A percentile compares a stretch with the other conserved stretches of the same genome.
Conservation (phyloP, 2,797 vertebrate species). For the Leuciscus waleckii region DNA sequence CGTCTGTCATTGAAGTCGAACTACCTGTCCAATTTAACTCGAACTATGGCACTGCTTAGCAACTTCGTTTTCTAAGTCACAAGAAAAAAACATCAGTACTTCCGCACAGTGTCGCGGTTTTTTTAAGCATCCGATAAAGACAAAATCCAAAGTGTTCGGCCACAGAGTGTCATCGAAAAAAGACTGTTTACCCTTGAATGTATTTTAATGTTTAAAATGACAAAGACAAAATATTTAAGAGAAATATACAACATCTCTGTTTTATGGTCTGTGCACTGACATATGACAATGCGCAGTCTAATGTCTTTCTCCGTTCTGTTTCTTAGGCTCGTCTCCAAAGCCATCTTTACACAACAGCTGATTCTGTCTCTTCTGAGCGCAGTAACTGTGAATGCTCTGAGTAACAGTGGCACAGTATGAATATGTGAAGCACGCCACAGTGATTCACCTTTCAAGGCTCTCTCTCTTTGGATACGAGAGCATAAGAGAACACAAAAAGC, state of each 20-base stretch:
- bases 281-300: conserved; percentile 6
- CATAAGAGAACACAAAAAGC: conserved; percentile 14
- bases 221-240: neutral
- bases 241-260: conserved; percentile 37
- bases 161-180: neutral
- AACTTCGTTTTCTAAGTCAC: conserved; percentile 10
- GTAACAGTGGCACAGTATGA: conserved; percentile 64
- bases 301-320: conserved; percentile 31
- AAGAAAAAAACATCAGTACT: neutral
- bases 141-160: conserved; percentile 3
- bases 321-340: conserved; percentile 49
- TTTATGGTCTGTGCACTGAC: conserved; percentile 24
- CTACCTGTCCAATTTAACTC: neutral
- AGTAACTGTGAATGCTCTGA: conserved; percentile 63
- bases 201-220: conserved; percentile 1
- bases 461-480: conserved; percentile 31
- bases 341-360: conserved; percentile 48
- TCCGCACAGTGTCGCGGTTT: conserved; percentile 39
- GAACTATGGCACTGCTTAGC: conserved; percentile 15
- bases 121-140: conserved; percentile 12
- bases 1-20: neutral
- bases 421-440: conserved; percentile 54
- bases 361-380: conserved; percentile 53
- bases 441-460: conserved; percentile 51
- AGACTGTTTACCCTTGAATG: neutral